These are phyloP conservation scores for Calycopis cecrops DNA, from an alignment of 1,140 invertebrate genomes.

Conservation along the genomic window DNA sequence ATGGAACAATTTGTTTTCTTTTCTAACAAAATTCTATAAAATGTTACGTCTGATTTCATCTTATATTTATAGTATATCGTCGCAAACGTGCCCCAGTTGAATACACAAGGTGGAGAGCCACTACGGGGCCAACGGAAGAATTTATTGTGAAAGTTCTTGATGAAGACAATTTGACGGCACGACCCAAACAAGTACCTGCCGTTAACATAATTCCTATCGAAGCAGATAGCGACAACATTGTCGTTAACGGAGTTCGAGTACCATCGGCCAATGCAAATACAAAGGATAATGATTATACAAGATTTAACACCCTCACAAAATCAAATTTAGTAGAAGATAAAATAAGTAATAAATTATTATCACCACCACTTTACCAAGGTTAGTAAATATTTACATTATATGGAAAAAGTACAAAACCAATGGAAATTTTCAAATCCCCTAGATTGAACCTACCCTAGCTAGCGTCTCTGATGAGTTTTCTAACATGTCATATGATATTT, in stretches of 20 bases:
- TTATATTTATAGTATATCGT: slow-evolving; percentile 37
- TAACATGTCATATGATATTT: too few relatives aligned
- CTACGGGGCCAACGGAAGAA: slow-evolving; percentile 44
- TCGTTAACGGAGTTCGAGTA: slow-evolving; percentile 47
- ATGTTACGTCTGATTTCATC: slow-evolving; percentile 6
- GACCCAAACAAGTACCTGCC: slow-evolving; percentile 39
- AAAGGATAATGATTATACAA: slow-evolving; percentile 42
- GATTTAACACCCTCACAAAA: slow-evolving; percentile 36
- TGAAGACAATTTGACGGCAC: slow-evolving; percentile 44
- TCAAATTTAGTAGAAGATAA: background rate
- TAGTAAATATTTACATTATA: too few relatives aligned
- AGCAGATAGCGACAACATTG: slow-evolving; percentile 37
- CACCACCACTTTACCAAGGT: too few relatives aligned
- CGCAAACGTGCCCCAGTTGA: slow-evolving; percentile 47
- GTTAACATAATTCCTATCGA: slow-evolving; percentile 47
- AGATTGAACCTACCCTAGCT: too few relatives aligned
- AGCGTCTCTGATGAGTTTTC: too few relatives aligned
- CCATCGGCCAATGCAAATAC: slow-evolving; percentile 27
- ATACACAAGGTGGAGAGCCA: slow-evolving; percentile 55
- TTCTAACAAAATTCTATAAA: too few relatives aligned
- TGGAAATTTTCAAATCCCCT: too few relatives aligned
- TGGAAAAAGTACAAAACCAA: too few relatives aligned
- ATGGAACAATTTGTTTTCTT: too few relatives aligned
- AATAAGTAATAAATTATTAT: too few relatives aligned
- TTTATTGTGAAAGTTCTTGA: slow-evolving; percentile 66